Conservation (phyloP, 2,888 invertebrate genomes). For the Brachycybe producta region DNA sequence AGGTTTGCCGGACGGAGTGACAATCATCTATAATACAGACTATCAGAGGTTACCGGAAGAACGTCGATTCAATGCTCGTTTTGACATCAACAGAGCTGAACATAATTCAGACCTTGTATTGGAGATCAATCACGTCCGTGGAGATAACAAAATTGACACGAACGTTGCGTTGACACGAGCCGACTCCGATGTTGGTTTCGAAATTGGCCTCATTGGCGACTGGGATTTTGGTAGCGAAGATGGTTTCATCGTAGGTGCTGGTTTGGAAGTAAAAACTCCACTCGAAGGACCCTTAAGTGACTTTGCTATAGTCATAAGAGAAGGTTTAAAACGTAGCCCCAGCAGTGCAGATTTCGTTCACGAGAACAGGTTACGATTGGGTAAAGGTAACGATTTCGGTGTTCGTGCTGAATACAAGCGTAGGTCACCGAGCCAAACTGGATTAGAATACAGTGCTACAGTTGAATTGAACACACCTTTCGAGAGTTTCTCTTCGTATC, state of each 20-base stretch:
- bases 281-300: constrained; percentile 5
- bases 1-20: not conserved
- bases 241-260: constrained; percentile 12
- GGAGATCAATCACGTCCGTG: constrained; percentile 6
- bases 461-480: constrained; percentile 7
- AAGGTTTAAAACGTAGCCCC: constrained; percentile 8
- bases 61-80: not conserved
- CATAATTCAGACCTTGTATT: not conserved
- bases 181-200: not conserved
- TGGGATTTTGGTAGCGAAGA: constrained; percentile 3
- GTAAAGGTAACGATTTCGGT: constrained; percentile 10
- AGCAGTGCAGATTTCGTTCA: constrained; percentile 5
- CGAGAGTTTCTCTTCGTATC: not conserved
- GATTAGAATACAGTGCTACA: constrained; percentile 9
- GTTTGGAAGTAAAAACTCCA: constrained; percentile 9
- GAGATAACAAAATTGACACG: constrained; percentile 5
- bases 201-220: not conserved
- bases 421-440: not conserved
- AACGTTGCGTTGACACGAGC: constrained; percentile 2
- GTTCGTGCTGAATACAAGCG: constrained; percentile 7
- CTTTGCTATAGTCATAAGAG: constrained; percentile 9
- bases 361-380: constrained; percentile 13
- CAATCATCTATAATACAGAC: constrained; percentile 12
- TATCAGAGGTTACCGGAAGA: constrained; percentile 11
- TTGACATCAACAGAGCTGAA: not conserved